phyloP scores from a whole-genome alignment of 1,140 invertebrate genomes.

The Zaprionus ghesquierei region DNA sequence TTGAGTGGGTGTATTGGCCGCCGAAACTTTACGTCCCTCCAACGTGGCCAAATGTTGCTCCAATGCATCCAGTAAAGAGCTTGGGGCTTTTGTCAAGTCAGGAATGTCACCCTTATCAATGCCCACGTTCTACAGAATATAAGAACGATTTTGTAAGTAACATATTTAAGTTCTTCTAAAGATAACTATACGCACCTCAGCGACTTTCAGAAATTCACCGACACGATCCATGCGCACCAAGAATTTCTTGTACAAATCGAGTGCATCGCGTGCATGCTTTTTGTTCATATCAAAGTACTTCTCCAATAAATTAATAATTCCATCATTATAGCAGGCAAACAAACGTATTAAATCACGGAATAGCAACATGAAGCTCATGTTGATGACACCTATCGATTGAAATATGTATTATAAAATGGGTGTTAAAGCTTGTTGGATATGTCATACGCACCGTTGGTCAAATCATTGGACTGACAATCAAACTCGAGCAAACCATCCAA shows the following conservation, averaged over 20 bases:
- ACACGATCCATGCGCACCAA: slow-evolving; percentile 99
- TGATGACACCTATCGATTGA: slow-evolving; percentile 89
- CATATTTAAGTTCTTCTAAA: not conserved
- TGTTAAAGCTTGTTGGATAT: not conserved
- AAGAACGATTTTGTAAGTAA: not conserved
- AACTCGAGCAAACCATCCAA: slow-evolving; percentile 98
- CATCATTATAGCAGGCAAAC: slow-evolving; percentile 99
- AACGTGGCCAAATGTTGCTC: slow-evolving; percentile 97
- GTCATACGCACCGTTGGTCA: slow-evolving; percentile 91
- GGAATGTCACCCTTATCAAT: slow-evolving; percentile 99
- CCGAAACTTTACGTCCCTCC: slow-evolving; percentile 95
- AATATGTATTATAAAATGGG: not conserved
- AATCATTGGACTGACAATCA: slow-evolving; percentile 97
- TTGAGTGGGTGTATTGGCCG: slow-evolving; percentile 92
- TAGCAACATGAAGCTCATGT: slow-evolving; percentile 98
- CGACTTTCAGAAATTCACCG: slow-evolving; percentile 98
- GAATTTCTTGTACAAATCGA: slow-evolving; percentile 99
- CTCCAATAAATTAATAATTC: slow-evolving; percentile 99
- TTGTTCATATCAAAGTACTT: slow-evolving; percentile 99
- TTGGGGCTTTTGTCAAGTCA: slow-evolving; percentile 99
- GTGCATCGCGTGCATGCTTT: slow-evolving; percentile 97
- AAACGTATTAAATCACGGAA: slow-evolving; percentile 99
- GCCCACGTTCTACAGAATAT: slow-evolving; percentile 91
- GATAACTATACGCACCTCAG: slow-evolving; percentile 87
- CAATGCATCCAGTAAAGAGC: slow-evolving; percentile 97